These are phyloP conservation scores for Brienomyrus longianalis DNA, from an alignment of 2,113 vertebrate genomes.

Conservation along the genomic window DNA sequence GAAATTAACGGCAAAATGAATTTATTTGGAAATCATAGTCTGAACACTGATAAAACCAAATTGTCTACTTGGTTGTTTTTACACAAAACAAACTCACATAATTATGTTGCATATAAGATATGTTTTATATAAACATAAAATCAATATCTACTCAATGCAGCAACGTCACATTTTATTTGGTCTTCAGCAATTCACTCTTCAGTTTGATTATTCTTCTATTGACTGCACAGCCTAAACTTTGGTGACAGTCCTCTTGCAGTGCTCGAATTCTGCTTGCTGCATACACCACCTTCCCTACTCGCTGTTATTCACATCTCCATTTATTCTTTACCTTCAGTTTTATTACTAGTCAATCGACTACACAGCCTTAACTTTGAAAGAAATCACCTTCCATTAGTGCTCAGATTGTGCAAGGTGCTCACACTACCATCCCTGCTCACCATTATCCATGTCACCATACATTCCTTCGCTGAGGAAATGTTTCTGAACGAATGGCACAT, in stretches of 20 bases:
- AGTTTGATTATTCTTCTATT: background rate
- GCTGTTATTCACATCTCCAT: background rate
- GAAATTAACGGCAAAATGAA: slow-evolving; percentile 32
- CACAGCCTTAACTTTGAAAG: background rate
- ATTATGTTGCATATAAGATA: background rate
- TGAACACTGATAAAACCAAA: background rate
- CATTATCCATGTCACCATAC: background rate
- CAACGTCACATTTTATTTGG: background rate
- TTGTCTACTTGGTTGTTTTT: background rate
- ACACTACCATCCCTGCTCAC: background rate
- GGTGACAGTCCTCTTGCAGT: background rate
- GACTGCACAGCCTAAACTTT: background rate
- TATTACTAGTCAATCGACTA: background rate
- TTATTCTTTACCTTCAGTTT: background rate
- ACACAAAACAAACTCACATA: background rate
- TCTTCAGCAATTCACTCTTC: background rate
- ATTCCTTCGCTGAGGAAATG: slow-evolving; percentile 29
- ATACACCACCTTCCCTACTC: background rate
- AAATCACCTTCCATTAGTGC: background rate
- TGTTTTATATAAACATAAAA: background rate
- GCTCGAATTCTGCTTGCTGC: background rate
- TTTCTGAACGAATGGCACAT: slow-evolving; percentile 30
- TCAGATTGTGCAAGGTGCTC: background rate
- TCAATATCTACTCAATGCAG: background rate
- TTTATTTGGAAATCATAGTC: slow-evolving; percentile 35